Conservation (phyloP, 2,113 vertebrate genomes). For the Epinephelus moara region DNA sequence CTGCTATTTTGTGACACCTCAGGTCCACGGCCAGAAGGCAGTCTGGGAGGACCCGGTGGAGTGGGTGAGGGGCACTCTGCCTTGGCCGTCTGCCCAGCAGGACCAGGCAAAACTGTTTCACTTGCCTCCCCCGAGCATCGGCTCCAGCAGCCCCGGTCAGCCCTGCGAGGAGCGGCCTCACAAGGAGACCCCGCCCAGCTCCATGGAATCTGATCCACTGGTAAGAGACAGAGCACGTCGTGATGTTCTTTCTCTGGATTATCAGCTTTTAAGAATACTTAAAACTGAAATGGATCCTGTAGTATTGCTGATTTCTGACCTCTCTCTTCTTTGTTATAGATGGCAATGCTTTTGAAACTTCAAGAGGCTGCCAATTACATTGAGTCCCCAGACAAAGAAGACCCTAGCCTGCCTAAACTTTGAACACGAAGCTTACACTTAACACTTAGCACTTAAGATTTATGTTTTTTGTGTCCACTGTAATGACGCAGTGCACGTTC, state of each 20-base stretch:
- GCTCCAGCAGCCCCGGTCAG: conserved; percentile 90
- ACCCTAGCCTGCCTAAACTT: conserved; percentile 90
- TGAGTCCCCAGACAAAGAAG: conserved; percentile 96
- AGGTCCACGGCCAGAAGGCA: conserved; percentile 96
- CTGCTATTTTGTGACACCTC: conserved; percentile 45
- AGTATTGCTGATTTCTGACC: conserved; percentile 14
- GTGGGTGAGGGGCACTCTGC: conserved; percentile 97
- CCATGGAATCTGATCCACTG: conserved; percentile 95
- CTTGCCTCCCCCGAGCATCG: conserved; percentile 91
- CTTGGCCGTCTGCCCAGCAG: conserved; percentile 97
- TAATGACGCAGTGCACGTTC: conserved; percentile 52
- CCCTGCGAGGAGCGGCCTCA: conserved; percentile 87
- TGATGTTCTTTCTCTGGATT: not conserved
- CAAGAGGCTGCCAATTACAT: conserved; percentile 99
- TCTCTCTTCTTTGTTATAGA: conserved; percentile 82
- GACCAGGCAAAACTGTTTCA: conserved; percentile 98
- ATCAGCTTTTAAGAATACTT: too few relatives aligned
- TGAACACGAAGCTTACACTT: conserved; percentile 59
- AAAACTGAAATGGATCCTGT: not conserved
- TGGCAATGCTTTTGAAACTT: conserved; percentile 99
- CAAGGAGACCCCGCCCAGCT: conserved; percentile 94
- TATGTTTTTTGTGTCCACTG: conserved; percentile 24
- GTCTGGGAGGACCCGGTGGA: conserved; percentile 99
- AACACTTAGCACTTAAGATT: conserved; percentile 36
- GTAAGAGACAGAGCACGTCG: conserved; percentile 74